Evolutionary conservation across 2,888 invertebrate species (phyloP), one percentile per base, ranked within the genome.

Genomic region (Norana najaformis): DNA sequence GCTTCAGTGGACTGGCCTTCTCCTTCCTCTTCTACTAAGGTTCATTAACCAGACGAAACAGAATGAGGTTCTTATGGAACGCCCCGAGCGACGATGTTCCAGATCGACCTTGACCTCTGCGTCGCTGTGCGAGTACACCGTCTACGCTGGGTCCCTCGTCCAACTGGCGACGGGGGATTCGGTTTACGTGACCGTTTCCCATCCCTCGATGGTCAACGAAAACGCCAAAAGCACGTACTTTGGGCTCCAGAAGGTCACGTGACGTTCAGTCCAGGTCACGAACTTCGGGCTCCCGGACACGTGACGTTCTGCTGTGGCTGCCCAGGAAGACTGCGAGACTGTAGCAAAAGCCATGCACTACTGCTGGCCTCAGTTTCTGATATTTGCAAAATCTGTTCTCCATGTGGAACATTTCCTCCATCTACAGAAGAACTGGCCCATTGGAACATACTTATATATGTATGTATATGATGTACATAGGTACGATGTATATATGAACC

Each of bases 71-170:
- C n/a, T 69, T 8, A 69, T n/a, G n/a, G n/a, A n/a, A n/a, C n/a
- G n/a, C n/a, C n/a, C n/a, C n/a, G n/a, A n/a, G n/a, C n/a, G 2
- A 11, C 69, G 69, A 3, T 69, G 69, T 69, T 69, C 69, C 4
- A 69, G 69, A n/a, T 69, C 69, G n/a, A 69, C 69, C 69, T 69
- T 69, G 69, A 69, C 30, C 6, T 69, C 69, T n/a, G 69, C 69
- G 30, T 69, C 69, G 30, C 69, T n/a, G 30, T 69, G 69, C 69
- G 69, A 69, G 69, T 69, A 69, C 69, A 69, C 69, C 30, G 8
- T 69, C 69, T 69, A 69, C 69, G n/a, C 69, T n/a, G 69, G 69
- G 30, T 69, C 69, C 69, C 69, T 69, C 69, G 69, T 69, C 69
- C 30, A 69, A 30, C 69, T 69, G 69, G n/a, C 69, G n/a, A n/a